A percentile compares a stretch with the other conserved stretches of the same genome.
Conservation (phyloP, 2,113 vertebrate species). For the Pristiophorus japonicus region DNA sequence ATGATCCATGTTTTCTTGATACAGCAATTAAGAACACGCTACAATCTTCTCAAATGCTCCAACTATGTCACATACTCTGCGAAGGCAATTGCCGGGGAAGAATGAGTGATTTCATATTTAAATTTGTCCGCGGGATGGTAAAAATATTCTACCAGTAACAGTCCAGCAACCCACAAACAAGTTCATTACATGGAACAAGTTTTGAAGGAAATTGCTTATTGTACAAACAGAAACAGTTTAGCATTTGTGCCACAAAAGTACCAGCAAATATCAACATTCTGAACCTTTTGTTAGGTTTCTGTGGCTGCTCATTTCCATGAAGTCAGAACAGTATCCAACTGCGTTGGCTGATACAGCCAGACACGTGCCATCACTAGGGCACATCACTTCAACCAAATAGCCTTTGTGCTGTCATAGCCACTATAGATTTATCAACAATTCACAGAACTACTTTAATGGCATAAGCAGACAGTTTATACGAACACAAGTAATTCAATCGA, state of each 20-base stretch:
- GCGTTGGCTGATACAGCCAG: conserved; percentile 20
- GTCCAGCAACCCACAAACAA: neutral
- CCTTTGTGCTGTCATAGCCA: conserved; percentile 7
- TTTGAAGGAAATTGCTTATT: neutral
- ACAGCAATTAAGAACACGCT: neutral
- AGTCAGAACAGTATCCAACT: conserved; percentile 1
- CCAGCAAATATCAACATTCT: neutral
- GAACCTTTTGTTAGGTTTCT: neutral
- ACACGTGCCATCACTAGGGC: conserved; percentile 23
- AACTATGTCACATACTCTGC: neutral
- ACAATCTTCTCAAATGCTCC: neutral
- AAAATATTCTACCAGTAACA: neutral
- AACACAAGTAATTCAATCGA: conserved; percentile 23
- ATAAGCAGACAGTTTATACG: conserved; percentile 33
- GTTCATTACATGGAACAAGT: neutral
- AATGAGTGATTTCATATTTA: neutral
- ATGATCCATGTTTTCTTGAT: neutral
- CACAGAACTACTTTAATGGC: neutral
- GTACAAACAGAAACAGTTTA: neutral
- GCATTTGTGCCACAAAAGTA: neutral
- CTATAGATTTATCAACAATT: conserved; percentile 35
- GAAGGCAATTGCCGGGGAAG: neutral
- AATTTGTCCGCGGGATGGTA: neutral
- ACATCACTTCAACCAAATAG: conserved; percentile 27
- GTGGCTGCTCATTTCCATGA: neutral